Evolutionary conservation across 30 jellyfish, hydroid and myxozoan species (phyloP).

Genomic region (Pseudorhiza aurosa): DNA sequence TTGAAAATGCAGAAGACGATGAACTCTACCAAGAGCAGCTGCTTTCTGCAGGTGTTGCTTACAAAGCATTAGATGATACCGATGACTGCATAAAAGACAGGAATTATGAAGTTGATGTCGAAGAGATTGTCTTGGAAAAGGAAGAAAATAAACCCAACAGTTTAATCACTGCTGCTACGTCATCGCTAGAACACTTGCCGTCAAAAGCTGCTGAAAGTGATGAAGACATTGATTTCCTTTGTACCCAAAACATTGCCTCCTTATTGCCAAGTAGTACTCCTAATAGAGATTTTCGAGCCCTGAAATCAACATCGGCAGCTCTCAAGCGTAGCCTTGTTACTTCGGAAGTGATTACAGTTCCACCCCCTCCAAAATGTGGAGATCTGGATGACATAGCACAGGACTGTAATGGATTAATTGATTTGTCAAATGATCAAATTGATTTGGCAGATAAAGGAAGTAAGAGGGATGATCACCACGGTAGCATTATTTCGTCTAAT

Average conservation of each 20-base stretch:
- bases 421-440: background rate
- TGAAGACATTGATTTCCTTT: slow-evolving; percentile 17
- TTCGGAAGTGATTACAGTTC: background rate
- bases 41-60: too few relatives aligned
- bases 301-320: background rate
- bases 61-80: too few relatives aligned
- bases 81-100: too few relatives aligned
- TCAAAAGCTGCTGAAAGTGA: background rate
- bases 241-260: slow-evolving; percentile 4
- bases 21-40: too few relatives aligned
- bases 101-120: background rate
- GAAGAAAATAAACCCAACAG: background rate
- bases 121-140: background rate
- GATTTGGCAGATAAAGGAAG: background rate
- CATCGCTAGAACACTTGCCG: background rate
- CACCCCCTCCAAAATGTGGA: slow-evolving; percentile 34
- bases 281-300: background rate
- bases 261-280: slow-evolving; percentile 54
- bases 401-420: background rate
- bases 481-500: background rate
- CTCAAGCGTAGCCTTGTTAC: background rate
- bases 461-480: background rate
- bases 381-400: slow-evolving; percentile 44
- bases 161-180: background rate
- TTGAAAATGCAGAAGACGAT: too few relatives aligned